Base-by-base conservation (phyloP, 2,113 vertebrate species). In the Baryphthengus martii region DNA sequence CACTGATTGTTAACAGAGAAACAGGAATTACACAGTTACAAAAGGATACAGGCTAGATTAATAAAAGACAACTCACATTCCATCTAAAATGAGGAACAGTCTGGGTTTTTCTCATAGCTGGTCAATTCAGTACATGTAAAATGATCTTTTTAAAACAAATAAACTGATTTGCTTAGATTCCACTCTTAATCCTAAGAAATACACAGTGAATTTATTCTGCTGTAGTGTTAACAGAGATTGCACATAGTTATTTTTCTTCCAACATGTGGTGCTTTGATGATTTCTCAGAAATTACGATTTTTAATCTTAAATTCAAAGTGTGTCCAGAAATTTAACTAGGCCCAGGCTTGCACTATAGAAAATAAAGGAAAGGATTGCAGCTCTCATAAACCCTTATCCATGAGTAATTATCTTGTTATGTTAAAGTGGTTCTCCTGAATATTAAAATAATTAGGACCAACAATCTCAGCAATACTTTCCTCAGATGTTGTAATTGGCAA, bases 401-500 rank as follows among this genome's bases (percentile, higher is more conserved):
- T 61, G 91, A 95, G 93, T 97, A 96, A 97, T 97, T 97, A 95
- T 97, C 93, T 97, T 97, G 89, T 94, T 97, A 97, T 89, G 89
- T 93, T 96, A 97, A 91, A 98, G 93, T 96, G 90, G 92, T 95
- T 97, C 96, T 97, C 92, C 95, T 97, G 96, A 98, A 97, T 97
- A 97, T 97, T 98, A 97, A 97, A 97, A 97, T 97, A 98, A 97
- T 98, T 97, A 97, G 93, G 92, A 93, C 95, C 95, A 96, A 97
- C 91, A 94, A 96, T 97, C 94, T 97, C 97, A 82, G 78, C 94
- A 90, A 90, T 94, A 93, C 86, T 95, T 96, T 94, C 85, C 87
- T 98, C 96, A 92, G 93, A 96, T 90, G 88, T 95, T 96, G 76
- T 97, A 97, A 97, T 97, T 97, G 97, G 97, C 95, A 97, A 78